Evolutionary conservation across 2,888 invertebrate genomes (phyloP).

Genomic region (Patella pellucida): DNA sequence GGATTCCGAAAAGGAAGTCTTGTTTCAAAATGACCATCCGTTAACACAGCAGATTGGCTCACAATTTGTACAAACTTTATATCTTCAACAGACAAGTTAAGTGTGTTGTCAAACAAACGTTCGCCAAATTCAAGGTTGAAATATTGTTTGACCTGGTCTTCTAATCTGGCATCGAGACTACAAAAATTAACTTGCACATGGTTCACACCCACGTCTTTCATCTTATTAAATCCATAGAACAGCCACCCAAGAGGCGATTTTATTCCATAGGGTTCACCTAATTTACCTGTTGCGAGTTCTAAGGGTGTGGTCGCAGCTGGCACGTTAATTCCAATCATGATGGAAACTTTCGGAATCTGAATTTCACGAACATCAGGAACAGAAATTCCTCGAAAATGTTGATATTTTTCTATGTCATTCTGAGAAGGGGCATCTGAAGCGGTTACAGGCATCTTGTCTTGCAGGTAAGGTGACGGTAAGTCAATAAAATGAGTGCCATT

Average conservation of each 20-base stretch:
- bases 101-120: constrained; percentile 79
- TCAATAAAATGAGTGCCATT: neutral
- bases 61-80: constrained; percentile 10
- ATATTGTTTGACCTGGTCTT: constrained; percentile 84
- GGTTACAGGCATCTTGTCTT: neutral
- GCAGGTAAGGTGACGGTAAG: neutral
- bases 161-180: constrained; percentile 79
- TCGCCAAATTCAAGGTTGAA: constrained; percentile 25
- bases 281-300: neutral
- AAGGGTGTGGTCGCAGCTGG: constrained; percentile 10
- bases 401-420: constrained; percentile 3
- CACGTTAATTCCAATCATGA: constrained; percentile 19
- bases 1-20: constrained; percentile 24
- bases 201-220: neutral
- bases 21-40: constrained; percentile 25
- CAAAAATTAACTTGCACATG: constrained; percentile 14
- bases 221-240: constrained; percentile 23
- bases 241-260: constrained; percentile 28
- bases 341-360: neutral
- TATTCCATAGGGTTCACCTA: constrained; percentile 28
- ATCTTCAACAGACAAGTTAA: constrained; percentile 84
- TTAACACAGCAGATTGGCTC: constrained; percentile 11
- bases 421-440: neutral
- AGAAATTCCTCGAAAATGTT: constrained; percentile 10
- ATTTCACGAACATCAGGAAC: neutral